phyloP scores from a whole-genome alignment of 1,140 invertebrate genomes.

The Diploscapter pachys region DNA sequence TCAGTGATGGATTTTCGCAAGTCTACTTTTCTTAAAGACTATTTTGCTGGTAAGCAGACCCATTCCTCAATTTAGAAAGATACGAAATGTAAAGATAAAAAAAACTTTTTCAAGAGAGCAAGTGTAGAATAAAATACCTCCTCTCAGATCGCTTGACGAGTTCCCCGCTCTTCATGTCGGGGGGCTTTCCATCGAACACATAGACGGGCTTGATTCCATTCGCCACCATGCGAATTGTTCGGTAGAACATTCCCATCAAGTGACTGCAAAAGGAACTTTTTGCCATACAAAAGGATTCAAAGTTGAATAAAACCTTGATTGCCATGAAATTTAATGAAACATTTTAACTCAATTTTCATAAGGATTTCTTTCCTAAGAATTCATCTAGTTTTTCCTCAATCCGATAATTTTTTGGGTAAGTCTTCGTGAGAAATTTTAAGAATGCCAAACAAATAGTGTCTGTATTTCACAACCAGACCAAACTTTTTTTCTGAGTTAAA shows the following conservation, averaged over 20 bases:
- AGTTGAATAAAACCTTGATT: too few relatives aligned
- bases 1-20: neutral
- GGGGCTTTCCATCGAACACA: slow-evolving; percentile 86
- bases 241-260: slow-evolving; percentile 94
- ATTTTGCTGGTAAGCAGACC: neutral
- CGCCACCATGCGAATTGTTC: slow-evolving; percentile 91
- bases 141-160: slow-evolving; percentile 83
- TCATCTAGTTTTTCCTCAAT: too few relatives aligned
- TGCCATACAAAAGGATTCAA: slow-evolving; percentile 32
- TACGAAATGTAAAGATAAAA: too few relatives aligned
- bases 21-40: neutral
- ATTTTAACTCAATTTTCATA: too few relatives aligned
- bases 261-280: slow-evolving; percentile 65
- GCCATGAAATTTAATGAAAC: too few relatives aligned
- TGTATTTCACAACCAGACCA: too few relatives aligned
- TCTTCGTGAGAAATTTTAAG: too few relatives aligned
- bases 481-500: too few relatives aligned
- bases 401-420: too few relatives aligned
- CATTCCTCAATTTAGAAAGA: neutral
- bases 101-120: neutral
- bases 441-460: too few relatives aligned
- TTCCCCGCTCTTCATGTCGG: slow-evolving; percentile 68
- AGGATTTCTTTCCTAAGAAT: too few relatives aligned
- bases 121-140: neutral
- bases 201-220: slow-evolving; percentile 98